phyloP scores from a whole-genome alignment of 2,888 invertebrate genomes.

The Galerucella calmariensis region DNA sequence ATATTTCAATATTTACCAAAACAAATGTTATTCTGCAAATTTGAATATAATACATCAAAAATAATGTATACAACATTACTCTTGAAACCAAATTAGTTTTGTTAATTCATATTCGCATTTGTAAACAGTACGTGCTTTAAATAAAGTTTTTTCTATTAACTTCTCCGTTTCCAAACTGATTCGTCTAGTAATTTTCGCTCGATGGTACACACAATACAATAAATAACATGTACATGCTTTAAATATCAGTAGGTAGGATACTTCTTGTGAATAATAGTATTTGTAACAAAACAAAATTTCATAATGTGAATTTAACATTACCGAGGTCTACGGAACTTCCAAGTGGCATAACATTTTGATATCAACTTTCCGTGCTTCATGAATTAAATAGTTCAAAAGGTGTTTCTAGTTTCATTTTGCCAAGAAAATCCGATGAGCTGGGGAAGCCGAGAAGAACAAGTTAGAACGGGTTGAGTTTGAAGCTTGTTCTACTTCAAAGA shows the following conservation, averaged over 20 bases:
- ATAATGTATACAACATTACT: background rate
- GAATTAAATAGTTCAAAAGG: slow-evolving; percentile 39
- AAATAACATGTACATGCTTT: too few relatives aligned
- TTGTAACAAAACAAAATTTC: background rate
- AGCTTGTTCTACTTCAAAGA: slow-evolving; percentile 43
- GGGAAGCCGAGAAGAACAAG: slow-evolving; percentile 27
- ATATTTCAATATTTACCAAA: background rate
- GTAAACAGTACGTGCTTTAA: background rate
- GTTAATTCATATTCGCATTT: background rate
- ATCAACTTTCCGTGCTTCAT: slow-evolving; percentile 24
- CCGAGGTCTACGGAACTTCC: background rate
- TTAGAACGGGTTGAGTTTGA: slow-evolving; percentile 40
- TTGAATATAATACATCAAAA: background rate
- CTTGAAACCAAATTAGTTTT: background rate
- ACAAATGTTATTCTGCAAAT: background rate
- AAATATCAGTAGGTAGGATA: too few relatives aligned
- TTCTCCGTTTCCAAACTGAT: too few relatives aligned
- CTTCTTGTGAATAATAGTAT: background rate
- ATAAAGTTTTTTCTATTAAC: too few relatives aligned
- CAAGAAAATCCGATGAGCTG: slow-evolving; percentile 37
- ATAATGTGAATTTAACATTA: background rate
- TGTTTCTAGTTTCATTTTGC: slow-evolving; percentile 39
- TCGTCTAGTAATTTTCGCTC: too few relatives aligned
- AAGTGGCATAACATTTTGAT: slow-evolving; percentile 20
- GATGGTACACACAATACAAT: too few relatives aligned